Evolutionary conservation across 2,113 vertebrate species (phyloP).

Genomic region (Cryptomyrus ogoouensis): DNA sequence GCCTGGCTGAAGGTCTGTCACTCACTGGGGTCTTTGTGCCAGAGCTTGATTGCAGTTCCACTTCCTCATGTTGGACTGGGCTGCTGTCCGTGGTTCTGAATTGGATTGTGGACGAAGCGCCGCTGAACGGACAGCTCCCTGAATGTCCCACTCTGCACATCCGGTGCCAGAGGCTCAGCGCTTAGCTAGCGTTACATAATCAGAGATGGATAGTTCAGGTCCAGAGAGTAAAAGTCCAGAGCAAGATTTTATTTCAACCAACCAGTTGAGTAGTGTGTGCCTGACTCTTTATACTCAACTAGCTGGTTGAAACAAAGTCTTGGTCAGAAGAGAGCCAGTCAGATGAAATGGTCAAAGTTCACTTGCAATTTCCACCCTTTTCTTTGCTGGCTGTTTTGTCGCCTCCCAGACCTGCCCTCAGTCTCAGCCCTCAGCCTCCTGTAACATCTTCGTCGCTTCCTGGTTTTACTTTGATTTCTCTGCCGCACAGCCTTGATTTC

Average conservation of each 20-base stretch:
- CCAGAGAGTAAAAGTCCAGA: neutral
- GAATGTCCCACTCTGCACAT: neutral
- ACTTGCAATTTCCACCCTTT: neutral
- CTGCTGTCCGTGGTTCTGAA: neutral
- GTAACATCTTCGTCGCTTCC: neutral
- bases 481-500: neutral
- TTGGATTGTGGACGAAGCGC: neutral
- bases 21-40: neutral
- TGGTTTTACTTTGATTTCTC: neutral
- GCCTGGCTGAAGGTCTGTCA: neutral
- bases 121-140: neutral
- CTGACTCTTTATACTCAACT: neutral
- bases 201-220: neutral
- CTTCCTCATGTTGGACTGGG: neutral
- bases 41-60: neutral
- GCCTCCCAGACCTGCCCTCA: neutral
- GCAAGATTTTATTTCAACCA: neutral
- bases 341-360: neutral
- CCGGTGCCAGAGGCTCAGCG: neutral
- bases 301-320: too few relatives aligned
- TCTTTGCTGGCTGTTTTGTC: neutral
- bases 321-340: neutral
- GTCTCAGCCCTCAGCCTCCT: neutral
- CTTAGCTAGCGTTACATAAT: neutral
- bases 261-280: neutral